Evolutionary conservation across 2,113 vertebrate species (phyloP), one percentile per base, ranked within the genome.

Genomic region (Tyrannus savana): DNA sequence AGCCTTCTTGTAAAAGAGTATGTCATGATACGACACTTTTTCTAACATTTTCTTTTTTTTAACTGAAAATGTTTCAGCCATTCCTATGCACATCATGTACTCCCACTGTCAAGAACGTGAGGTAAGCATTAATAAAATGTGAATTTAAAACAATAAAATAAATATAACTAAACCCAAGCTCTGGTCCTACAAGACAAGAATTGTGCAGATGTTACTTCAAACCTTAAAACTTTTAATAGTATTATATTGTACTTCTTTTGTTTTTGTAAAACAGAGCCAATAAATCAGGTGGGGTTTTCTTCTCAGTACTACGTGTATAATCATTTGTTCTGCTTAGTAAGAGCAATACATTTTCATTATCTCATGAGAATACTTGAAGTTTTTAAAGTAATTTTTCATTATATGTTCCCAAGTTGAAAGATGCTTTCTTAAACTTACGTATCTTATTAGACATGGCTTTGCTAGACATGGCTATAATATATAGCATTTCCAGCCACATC

Each of bases 351-450:
- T 84, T 88, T 90, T 78, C 39, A 39, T 89, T 86, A 56, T 72
- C 33, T 95, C 64, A 31, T 71, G 55, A 92, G 59, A 62, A 66
- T 55, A 71, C 35, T 77, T 84, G 55, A 92, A 55, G 30, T 52
- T 92, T 88, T 86, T 78, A 41, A 73, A 83, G 56, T 22, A 16
- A 68, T 89, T 95, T 87, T 90, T 86, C 19, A 35, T 85, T 86
- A 63, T 39, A 62, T 37, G 2, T 86, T 84, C 39, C 39, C 39
- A 74, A 46, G 6, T 12, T 46, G 59, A 84, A 78, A 78, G 30
- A 46, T n/a, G 13, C 10, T 84, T 75, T 28, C 67, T n/a, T 10
- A 6, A 79, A 64, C 25, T n/a, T 55, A 50, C 13, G 6, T 23
- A 7, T 31, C 8, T 25, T 58, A 25, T 37, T 66, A 55, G 60